Evolutionary conservation across 2,113 vertebrate genomes (phyloP).

Genomic region (Morone saxatilis): DNA sequence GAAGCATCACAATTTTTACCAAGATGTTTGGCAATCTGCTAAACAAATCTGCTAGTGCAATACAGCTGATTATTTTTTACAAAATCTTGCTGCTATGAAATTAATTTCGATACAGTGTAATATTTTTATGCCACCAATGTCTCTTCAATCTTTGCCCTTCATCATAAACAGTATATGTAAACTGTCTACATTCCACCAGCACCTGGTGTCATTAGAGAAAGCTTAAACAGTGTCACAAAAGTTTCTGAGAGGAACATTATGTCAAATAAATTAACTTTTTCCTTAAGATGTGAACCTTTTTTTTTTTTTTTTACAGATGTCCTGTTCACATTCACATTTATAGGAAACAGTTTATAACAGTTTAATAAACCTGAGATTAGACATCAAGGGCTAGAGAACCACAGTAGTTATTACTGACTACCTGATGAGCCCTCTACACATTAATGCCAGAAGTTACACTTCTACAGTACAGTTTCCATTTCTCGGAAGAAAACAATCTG

Average conservation of each 20-base stretch:
- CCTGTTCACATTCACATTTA: constrained; percentile 4
- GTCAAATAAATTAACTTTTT: constrained; percentile 51
- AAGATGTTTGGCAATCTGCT: constrained; percentile 36
- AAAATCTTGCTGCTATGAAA: constrained; percentile 60
- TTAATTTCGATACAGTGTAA: constrained; percentile 22
- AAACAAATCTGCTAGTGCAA: constrained; percentile 53
- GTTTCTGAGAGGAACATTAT: constrained; percentile 36
- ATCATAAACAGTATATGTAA: constrained; percentile 3
- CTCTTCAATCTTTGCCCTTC: constrained; percentile 36
- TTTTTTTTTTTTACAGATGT: neutral
- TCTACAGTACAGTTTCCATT: neutral
- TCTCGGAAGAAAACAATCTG: constrained; percentile 25
- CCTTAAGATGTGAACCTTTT: constrained; percentile 10
- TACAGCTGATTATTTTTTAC: constrained; percentile 30
- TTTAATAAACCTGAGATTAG: constrained; percentile 57
- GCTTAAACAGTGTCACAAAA: constrained; percentile 14
- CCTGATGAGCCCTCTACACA: neutral
- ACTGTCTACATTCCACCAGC: constrained; percentile 14
- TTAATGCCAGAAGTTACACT: constrained; percentile 15
- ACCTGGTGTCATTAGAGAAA: constrained; percentile 25
- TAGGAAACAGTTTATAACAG: neutral
- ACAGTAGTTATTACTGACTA: neutral
- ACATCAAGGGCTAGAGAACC: constrained; percentile 6
- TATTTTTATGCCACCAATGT: constrained; percentile 48
- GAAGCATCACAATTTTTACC: constrained; percentile 34